Percentiles rank a stretch among this genome's conserved stretches.
Evolutionary conservation across 2,797 vertebrate species (phyloP).

Genomic region (Crax fasciolata): DNA sequence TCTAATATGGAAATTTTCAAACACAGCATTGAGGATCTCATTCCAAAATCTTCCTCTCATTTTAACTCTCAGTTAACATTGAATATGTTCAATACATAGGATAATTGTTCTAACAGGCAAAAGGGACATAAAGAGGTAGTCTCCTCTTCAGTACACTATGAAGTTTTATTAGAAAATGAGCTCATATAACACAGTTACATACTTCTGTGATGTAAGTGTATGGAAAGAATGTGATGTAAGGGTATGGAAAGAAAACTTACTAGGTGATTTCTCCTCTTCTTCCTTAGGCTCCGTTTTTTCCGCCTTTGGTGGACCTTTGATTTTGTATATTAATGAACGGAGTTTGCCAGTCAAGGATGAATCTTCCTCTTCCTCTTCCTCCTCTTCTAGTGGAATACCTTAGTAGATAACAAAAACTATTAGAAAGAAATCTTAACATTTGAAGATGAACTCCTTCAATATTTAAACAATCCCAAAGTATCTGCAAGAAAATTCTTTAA

Average conservation of each 20-base stretch:
- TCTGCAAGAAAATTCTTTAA: not conserved
- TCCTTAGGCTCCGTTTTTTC: slow-evolving; percentile 86
- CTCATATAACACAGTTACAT: not conserved
- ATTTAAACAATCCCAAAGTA: not conserved
- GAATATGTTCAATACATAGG: not conserved
- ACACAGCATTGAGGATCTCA: not conserved
- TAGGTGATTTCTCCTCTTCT: slow-evolving; percentile 89
- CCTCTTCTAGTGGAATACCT: slow-evolving; percentile 94
- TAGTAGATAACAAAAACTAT: slow-evolving; percentile 71
- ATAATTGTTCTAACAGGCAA: not conserved
- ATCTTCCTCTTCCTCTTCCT: slow-evolving; percentile 90
- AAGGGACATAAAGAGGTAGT: not conserved
- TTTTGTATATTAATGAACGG: slow-evolving; percentile 90
- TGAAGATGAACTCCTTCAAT: not conserved
- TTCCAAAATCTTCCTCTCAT: not conserved
- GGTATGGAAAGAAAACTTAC: slow-evolving; percentile 84
- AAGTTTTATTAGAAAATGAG: not conserved
- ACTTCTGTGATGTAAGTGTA: not conserved
- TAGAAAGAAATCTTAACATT: not conserved
- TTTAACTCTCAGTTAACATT: not conserved
- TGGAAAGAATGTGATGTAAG: not conserved
- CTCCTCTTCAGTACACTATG: not conserved
- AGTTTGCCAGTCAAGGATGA: slow-evolving; percentile 92
- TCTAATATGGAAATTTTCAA: not conserved
- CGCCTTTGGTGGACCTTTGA: slow-evolving; percentile 91